phyloP scores from a whole-genome alignment of 2,888 invertebrate genomes.

The Acrobasis consociella region DNA sequence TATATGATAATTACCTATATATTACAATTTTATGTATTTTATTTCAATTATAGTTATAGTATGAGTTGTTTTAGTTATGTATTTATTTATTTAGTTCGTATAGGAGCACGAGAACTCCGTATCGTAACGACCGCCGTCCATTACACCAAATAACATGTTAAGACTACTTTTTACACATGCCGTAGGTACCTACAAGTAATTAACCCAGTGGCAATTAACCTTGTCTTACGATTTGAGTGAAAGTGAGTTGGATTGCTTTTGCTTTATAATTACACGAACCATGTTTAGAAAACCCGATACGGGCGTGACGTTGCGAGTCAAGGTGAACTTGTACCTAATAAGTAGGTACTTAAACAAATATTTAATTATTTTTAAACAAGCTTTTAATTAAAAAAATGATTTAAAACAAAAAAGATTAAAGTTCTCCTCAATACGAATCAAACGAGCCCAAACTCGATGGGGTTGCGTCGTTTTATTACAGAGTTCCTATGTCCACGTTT shows the following conservation, averaged over 20 bases:
- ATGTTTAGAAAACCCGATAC: neutral
- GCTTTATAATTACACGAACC: conserved; percentile 16
- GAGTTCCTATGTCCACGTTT: no score
- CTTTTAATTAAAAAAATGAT: no score
- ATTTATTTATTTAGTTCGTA: no score
- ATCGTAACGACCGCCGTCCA: conserved; percentile 5
- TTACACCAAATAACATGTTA: conserved; percentile 6
- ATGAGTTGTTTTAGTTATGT: neutral
- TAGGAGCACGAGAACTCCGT: neutral
- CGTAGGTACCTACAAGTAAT: conserved; percentile 17
- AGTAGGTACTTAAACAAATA: no score
- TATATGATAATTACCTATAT: no score
- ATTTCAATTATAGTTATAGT: no score
- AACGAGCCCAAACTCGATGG: no score
- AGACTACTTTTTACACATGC: conserved; percentile 12
- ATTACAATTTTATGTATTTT: no score
- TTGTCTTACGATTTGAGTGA: conserved; percentile 23
- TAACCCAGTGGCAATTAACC: conserved; percentile 24
- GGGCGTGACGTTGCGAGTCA: neutral
- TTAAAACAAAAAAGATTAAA: no score
- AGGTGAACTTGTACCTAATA: conserved; percentile 1
- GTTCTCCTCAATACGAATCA: no score
- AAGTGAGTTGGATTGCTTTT: conserved; percentile 21
- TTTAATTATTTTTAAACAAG: no score
- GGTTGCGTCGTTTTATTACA: no score